A percentile compares a stretch with the other conserved stretches of the same genome.
phyloP scores from a whole-genome alignment of 2,888 invertebrate genomes.

The Nematopogon swammerdamellus region DNA sequence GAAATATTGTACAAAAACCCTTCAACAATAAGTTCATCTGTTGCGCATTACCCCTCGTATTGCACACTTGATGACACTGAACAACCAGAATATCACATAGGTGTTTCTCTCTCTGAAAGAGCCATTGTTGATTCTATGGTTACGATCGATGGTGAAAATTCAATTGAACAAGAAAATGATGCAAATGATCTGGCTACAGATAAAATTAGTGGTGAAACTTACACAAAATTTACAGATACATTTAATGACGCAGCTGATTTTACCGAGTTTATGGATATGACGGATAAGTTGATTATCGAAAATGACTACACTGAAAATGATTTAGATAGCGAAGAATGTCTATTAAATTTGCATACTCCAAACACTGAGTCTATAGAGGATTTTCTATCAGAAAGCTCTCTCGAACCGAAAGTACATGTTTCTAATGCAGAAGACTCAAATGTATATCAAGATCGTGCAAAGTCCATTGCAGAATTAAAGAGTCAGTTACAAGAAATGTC shows the following conservation, averaged over 20 bases:
- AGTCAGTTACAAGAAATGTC: constrained; percentile 32
- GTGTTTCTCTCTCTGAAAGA: no score
- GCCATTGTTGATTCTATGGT: constrained; percentile 25
- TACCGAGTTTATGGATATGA: constrained; percentile 41
- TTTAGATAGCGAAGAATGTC: constrained; percentile 18
- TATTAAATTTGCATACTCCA: constrained; percentile 32
- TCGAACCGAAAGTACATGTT: constrained; percentile 11
- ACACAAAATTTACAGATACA: constrained; percentile 37
- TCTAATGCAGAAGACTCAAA: constrained; percentile 10
- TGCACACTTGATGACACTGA: background rate
- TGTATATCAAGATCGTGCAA: constrained; percentile 18
- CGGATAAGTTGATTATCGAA: constrained; percentile 33
- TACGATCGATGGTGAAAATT: constrained; percentile 23
- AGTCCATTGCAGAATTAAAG: constrained; percentile 31
- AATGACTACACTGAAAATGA: constrained; percentile 17
- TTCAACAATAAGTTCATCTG: constrained; percentile 25
- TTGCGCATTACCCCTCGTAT: constrained; percentile 18
- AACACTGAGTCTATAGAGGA: constrained; percentile 37
- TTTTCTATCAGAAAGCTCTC: constrained; percentile 12
- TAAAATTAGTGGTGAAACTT: constrained; percentile 43
- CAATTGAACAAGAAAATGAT: constrained; percentile 9
- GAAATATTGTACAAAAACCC: constrained; percentile 40
- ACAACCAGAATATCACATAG: constrained; percentile 8
- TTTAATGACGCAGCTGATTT: constrained; percentile 30
- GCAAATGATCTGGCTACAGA: constrained; percentile 21